Conservation (phyloP, 2,888 invertebrate species). For the Eudasyphora cyanicolor region DNA sequence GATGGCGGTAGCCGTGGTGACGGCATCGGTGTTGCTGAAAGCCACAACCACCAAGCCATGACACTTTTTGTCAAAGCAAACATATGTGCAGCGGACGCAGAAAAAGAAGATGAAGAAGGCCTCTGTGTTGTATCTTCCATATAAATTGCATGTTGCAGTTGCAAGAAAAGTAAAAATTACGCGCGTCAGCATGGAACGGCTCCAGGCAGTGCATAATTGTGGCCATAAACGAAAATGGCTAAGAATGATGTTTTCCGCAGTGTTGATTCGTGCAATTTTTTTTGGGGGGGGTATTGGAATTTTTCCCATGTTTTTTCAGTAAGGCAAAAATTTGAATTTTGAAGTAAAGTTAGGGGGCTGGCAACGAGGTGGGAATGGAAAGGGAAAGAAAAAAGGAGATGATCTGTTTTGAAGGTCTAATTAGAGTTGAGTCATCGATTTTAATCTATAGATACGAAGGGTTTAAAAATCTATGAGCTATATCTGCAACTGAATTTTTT, state of each 20-base stretch:
- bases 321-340: too few species aligned
- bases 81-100: not conserved
- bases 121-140: not conserved
- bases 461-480: too few species aligned
- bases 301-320: not conserved
- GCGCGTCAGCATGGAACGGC: not conserved
- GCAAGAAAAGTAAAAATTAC: slow-evolving; percentile 2
- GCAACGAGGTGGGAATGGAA: too few species aligned
- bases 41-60: slow-evolving; percentile 54
- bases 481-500: too few species aligned
- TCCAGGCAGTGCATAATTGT: not conserved
- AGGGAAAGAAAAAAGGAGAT: too few species aligned
- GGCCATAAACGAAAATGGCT: not conserved
- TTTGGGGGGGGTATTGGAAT: not conserved
- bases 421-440: too few species aligned
- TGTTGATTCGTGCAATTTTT: not conserved
- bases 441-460: too few species aligned
- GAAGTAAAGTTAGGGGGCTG: too few species aligned
- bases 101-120: not conserved
- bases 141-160: not conserved
- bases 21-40: slow-evolving; percentile 4
- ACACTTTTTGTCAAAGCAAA: slow-evolving; percentile 58
- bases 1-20: not conserved
- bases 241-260: slow-evolving; percentile 20
- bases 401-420: too few species aligned